Evolutionary conservation across 2,797 vertebrate species (phyloP).

Genomic region (Coendou prehensilis): DNA sequence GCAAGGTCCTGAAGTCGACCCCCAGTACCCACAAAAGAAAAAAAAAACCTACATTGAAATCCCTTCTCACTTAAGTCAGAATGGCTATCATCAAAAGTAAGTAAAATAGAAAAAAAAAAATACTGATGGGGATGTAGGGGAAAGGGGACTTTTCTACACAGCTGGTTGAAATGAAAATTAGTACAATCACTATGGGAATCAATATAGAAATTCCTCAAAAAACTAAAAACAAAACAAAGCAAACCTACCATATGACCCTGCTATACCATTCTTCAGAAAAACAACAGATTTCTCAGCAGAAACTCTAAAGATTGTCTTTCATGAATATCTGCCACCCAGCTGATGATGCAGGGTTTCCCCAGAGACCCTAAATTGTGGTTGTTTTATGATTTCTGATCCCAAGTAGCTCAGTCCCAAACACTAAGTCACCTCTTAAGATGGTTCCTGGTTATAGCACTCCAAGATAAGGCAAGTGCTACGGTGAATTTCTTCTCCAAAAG

Average conservation of each 20-base stretch:
- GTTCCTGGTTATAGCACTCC: background rate
- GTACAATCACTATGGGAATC: background rate
- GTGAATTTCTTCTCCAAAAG: background rate
- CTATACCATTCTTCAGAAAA: background rate
- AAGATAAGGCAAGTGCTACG: background rate
- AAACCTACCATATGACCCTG: background rate
- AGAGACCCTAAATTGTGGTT: background rate
- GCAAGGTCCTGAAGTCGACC: too few species aligned
- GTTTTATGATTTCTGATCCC: background rate
- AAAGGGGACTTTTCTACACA: background rate
- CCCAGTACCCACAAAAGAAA: too few species aligned
- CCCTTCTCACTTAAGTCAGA: background rate
- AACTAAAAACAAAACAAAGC: background rate
- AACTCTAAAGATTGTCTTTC: background rate
- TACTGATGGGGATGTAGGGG: background rate
- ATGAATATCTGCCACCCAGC: background rate
- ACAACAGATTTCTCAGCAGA: background rate
- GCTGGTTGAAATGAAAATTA: background rate
- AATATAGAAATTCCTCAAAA: background rate
- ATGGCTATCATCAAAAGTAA: background rate
- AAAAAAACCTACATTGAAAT: background rate
- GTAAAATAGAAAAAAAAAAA: background rate
- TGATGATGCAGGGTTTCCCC: background rate
- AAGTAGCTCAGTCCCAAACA: background rate
- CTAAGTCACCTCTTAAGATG: background rate